Evolutionary conservation across 2,797 vertebrate species (phyloP).

Genomic region (Moxostoma hubbsi): DNA sequence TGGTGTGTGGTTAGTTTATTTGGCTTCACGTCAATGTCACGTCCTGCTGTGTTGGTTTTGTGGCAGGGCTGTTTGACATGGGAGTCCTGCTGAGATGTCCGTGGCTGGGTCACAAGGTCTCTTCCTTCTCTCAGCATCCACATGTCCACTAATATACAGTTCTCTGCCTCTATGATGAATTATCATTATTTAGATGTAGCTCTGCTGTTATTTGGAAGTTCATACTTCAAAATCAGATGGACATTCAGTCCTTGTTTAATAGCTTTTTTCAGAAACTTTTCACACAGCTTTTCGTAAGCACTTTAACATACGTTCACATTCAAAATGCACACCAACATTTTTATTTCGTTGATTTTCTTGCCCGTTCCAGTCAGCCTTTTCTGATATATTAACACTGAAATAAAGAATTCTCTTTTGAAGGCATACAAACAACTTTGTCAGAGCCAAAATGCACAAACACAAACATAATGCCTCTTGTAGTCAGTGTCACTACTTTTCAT

Average conservation of each 20-base stretch:
- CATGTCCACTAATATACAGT: slow-evolving; percentile 55
- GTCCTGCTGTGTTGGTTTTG: slow-evolving; percentile 56
- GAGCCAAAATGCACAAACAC: slow-evolving; percentile 36
- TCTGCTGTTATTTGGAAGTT: neutral
- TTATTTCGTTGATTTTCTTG: neutral
- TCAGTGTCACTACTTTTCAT: slow-evolving; percentile 39
- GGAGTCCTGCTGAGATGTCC: slow-evolving; percentile 55
- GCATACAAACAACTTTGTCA: slow-evolving; percentile 38
- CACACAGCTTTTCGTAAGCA: slow-evolving; percentile 75
- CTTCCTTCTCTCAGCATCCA: slow-evolving; percentile 43
- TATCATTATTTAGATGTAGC: slow-evolving; percentile 8
- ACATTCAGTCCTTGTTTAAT: neutral
- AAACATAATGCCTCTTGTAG: slow-evolving; percentile 40
- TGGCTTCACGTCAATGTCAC: slow-evolving; percentile 30
- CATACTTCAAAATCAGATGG: neutral
- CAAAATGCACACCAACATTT: neutral
- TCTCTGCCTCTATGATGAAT: neutral
- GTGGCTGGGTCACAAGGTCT: slow-evolving; percentile 45
- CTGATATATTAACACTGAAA: neutral
- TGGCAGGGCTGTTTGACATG: slow-evolving; percentile 47
- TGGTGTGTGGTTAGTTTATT: slow-evolving; percentile 7
- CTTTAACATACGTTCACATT: no score
- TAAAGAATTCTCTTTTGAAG: slow-evolving; percentile 11
- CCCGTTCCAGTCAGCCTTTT: slow-evolving; percentile 28
- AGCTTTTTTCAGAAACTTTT: slow-evolving; percentile 49